Evolutionary conservation across 2,797 vertebrate genomes (phyloP), one percentile per base, ranked within the genome.

Genomic region (Halcyon leucocephala): DNA sequence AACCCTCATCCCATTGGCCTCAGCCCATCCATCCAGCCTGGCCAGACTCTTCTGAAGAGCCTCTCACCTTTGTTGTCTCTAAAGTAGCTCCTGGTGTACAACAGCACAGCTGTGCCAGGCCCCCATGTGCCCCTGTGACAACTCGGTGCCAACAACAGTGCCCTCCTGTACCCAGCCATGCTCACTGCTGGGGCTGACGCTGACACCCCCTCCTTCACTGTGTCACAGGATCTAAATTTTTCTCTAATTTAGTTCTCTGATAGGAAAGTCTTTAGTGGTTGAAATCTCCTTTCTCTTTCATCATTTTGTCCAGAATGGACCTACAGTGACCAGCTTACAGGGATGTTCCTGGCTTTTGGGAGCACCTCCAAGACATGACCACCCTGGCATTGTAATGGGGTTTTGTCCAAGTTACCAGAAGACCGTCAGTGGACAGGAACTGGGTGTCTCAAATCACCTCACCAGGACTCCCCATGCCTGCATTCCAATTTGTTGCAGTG

Each of bases 301-400:
- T 26, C 6, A 1, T 52, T 78, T 41, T 71, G 41, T 31, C 41
- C 57, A 10, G 57, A 25, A 61, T 26, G 39, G 57, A 41, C 20
- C 19, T 25, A 5, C 11, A 42, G 51, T 51, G 22, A 80, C 22
- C n/a, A 44, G n/a, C 14, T 51, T 18, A 26, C 6, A 3, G 37
- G 52, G 44, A 10, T 42, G 44, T 10, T 26, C 52, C 44, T 35
- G 31, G 44, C 18, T 22, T 31, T 9, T 22, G 13, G 52, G 52
- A 49, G 48, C 48, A 49, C 48, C 48, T 49, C 48, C 6, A 2
- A 66, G 60, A 16, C 15, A 6, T 5, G 11, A 25, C 20, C 1
- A 0, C 20, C 25, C 39, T 41, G 33, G 55, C 48, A 26, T 1
- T 1, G 29, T 29, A 7, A 39, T 12, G 35, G 17, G 14, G 35